A percentile compares a stretch with the other conserved stretches of the same genome.
Conservation (phyloP, 2,888 invertebrate species). For the Yponomeuta plumbellus region DNA sequence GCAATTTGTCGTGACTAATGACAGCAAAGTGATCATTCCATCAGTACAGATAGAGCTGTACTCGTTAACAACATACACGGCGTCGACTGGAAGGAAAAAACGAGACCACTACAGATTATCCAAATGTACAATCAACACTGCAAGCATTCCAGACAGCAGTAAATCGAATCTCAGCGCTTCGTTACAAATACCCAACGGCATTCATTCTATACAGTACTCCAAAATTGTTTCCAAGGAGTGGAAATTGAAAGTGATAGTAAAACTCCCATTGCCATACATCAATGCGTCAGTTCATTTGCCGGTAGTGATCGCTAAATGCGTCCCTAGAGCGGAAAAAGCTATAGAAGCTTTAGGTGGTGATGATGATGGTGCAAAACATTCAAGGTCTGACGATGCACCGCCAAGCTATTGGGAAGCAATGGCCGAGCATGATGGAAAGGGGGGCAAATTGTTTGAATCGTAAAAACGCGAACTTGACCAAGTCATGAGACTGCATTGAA, state of each 20-base stretch:
- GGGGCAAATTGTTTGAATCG: neutral
- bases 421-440: neutral
- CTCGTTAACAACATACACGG: constrained; percentile 20
- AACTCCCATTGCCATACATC: constrained; percentile 30
- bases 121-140: neutral
- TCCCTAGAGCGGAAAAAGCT: neutral
- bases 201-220: constrained; percentile 32
- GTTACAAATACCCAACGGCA: constrained; percentile 5
- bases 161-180: neutral
- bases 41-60: constrained; percentile 20
- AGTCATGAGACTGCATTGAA: no score
- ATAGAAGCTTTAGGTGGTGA: neutral
- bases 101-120: neutral
- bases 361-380: neutral
- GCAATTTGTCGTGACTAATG: constrained; percentile 23
- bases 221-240: constrained; percentile 29
- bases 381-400: constrained; percentile 1
- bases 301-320: constrained; percentile 22
- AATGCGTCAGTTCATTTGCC: constrained; percentile 30
- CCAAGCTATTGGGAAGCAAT: constrained; percentile 13
- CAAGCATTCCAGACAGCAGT: neutral
- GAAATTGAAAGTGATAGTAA: constrained; percentile 27
- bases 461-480: neutral
- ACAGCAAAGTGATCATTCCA: constrained; percentile 23
- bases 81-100: neutral